Evolutionary conservation across 2,113 vertebrate species (phyloP).

Genomic region (Burhinus oedicnemus): DNA sequence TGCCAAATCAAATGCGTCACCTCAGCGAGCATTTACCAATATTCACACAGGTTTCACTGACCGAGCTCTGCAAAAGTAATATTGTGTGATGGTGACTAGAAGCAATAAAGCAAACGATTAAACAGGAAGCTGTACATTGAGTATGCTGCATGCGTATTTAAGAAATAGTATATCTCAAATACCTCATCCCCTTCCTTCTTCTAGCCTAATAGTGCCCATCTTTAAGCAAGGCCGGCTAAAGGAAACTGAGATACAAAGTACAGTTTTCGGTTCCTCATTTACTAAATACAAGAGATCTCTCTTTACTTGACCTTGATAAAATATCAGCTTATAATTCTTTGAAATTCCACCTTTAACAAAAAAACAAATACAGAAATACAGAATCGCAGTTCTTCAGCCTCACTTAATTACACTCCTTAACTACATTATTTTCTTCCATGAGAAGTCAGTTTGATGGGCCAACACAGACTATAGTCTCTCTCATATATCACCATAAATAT

Average conservation of each 20-base stretch:
- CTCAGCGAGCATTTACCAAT: neutral
- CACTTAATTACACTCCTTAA: neutral
- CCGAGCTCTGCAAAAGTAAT: neutral
- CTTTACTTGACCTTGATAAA: neutral
- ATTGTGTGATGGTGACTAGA: neutral
- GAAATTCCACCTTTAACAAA: neutral
- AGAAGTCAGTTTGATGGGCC: neutral
- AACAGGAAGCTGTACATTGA: neutral
- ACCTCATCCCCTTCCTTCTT: neutral
- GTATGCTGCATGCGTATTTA: neutral
- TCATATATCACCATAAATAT: neutral
- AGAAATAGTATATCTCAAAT: neutral
- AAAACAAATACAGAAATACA: neutral
- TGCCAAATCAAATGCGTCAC: neutral
- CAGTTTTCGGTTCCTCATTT: neutral
- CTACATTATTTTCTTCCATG: neutral
- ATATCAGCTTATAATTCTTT: neutral
- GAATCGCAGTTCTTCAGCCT: neutral
- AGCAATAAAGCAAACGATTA: neutral
- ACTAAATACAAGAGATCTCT: neutral
- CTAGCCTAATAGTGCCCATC: neutral
- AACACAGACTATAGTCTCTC: neutral
- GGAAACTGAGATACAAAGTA: neutral
- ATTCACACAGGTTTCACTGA: neutral
- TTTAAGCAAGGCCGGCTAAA: neutral